Percentiles rank a stretch among this genome's conserved stretches.
These are phyloP conservation scores for Dicerorhinus sumatrensis DNA, from an alignment of 2,113 vertebrate species.

Conservation along the genomic window DNA sequence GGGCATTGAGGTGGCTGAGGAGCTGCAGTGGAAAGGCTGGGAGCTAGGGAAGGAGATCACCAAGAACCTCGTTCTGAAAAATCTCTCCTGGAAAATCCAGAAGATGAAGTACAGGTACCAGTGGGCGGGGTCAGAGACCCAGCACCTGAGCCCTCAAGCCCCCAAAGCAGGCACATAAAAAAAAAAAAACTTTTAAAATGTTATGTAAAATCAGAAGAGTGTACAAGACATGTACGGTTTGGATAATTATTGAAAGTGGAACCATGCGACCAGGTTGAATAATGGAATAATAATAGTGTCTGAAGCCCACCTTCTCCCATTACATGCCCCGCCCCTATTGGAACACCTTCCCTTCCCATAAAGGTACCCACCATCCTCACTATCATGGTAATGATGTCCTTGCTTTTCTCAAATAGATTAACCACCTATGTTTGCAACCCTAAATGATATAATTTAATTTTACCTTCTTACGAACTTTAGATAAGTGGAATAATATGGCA, in stretches of 20 bases:
- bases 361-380: not conserved
- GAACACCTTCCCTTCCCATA: not conserved
- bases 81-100: conserved; percentile 90
- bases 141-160: not conserved
- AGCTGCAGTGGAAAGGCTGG: conserved; percentile 94
- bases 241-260: not conserved
- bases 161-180: not conserved
- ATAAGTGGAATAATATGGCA: not conserved
- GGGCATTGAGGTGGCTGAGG: conserved; percentile 91
- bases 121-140: not conserved
- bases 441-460: not conserved
- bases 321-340: accelerated
- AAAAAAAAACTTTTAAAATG: not conserved
- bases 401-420: conserved; percentile 30
- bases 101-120: conserved; percentile 92
- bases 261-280: not conserved
- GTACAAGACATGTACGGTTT: not conserved
- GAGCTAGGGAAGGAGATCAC: conserved; percentile 89
- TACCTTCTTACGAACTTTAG: not conserved
- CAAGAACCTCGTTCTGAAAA: conserved; percentile 92
- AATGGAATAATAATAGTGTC: not conserved
- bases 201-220: not conserved
- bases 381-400: not conserved
- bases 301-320: not conserved
- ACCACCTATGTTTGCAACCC: not conserved